A percentile compares a stretch with the other conserved stretches of the same genome.
These are phyloP conservation scores for Staurois parvus DNA, from an alignment of 2,797 vertebrate species.

Conservation along the genomic window DNA sequence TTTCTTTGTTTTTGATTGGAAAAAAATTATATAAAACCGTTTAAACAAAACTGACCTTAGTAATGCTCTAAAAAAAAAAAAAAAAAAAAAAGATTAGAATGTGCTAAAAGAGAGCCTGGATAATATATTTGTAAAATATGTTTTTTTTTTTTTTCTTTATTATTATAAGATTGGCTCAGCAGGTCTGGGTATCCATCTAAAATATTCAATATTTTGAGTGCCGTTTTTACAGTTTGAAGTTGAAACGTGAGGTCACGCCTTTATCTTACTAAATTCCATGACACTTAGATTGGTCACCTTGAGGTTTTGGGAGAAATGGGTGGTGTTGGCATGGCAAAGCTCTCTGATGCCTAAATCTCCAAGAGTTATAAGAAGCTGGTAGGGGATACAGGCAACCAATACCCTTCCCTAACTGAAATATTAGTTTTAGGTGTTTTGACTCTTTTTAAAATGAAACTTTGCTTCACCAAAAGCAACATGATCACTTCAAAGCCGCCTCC, in stretches of 20 bases:
- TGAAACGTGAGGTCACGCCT: neutral
- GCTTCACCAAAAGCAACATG: too few species aligned
- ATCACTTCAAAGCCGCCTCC: too few species aligned
- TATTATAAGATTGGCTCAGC: conserved; percentile 48
- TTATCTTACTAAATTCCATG: neutral
- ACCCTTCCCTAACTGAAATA: neutral
- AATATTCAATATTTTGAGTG: conserved; percentile 48
- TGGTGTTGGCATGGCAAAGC: too few species aligned
- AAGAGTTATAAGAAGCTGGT: too few species aligned
- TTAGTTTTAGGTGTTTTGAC: too few species aligned
- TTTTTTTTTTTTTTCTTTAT: conserved; percentile 5
- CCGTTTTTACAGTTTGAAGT: conserved; percentile 37
- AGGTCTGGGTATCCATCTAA: conserved; percentile 48
- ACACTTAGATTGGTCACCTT: neutral
- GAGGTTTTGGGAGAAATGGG: neutral
- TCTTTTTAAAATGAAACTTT: too few species aligned
- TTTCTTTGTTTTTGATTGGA: neutral
- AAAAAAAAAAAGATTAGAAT: neutral
- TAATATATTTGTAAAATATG: conserved; percentile 42
- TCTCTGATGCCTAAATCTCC: too few species aligned
- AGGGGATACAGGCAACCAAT: neutral
- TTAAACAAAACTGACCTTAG: neutral
- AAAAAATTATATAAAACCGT: conserved; percentile 21
- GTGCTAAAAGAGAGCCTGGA: neutral
- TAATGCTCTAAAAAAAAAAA: neutral